Evolutionary conservation across 1,140 invertebrate species (phyloP).

Genomic region (Aethina tumida): DNA sequence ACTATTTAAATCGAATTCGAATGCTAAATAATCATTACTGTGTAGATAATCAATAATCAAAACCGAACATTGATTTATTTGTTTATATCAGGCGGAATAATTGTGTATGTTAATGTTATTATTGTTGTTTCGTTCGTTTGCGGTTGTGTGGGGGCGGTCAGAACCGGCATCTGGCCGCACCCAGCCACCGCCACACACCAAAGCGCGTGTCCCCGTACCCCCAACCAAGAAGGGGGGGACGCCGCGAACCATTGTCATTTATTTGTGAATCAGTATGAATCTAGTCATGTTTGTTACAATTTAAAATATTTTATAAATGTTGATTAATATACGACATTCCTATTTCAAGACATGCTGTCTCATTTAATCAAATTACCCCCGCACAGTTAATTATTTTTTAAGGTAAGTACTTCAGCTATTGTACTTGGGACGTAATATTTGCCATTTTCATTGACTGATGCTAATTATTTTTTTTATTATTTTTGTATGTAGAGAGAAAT

Average conservation of each 20-base stretch:
- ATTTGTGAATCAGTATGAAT: constrained; percentile 40
- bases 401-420: too few species aligned
- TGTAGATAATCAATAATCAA: constrained; percentile 39
- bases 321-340: constrained; percentile 41
- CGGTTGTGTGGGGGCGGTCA: constrained; percentile 9
- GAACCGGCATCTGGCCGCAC: constrained; percentile 14
- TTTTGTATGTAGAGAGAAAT: too few species aligned
- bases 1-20: constrained; percentile 33
- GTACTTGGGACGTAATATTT: too few species aligned
- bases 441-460: too few species aligned
- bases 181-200: constrained; percentile 19
- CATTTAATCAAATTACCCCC: too few species aligned
- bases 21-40: constrained; percentile 36
- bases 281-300: constrained; percentile 41
- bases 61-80: constrained; percentile 27
- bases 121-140: constrained; percentile 27
- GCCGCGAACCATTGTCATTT: constrained; percentile 28
- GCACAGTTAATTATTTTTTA: too few species aligned
- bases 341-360: constrained; percentile 36
- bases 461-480: too few species aligned
- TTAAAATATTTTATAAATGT: constrained; percentile 42
- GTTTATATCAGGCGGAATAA: constrained; percentile 28
- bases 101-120: constrained; percentile 33
- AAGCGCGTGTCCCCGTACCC: too few species aligned
- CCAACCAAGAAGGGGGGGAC: constrained; percentile 19